These are phyloP conservation scores for Atta cephalotes DNA, from an alignment of 1,140 invertebrate species.

Conservation along the genomic window DNA sequence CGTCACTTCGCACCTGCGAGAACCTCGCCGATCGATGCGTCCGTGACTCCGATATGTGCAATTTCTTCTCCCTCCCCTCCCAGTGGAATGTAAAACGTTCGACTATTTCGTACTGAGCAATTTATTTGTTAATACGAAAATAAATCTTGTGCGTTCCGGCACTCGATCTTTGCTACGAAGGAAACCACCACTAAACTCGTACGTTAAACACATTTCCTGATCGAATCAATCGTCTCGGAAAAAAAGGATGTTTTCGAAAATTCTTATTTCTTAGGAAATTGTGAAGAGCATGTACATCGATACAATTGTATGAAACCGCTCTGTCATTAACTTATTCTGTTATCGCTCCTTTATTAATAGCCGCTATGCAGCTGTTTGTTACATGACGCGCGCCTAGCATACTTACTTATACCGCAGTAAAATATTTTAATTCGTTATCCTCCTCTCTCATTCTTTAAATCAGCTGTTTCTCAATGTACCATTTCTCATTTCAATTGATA, in stretches of 20 bases:
- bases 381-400: not conserved
- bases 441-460: conserved; percentile 6
- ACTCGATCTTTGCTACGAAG: not conserved
- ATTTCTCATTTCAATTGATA: not conserved
- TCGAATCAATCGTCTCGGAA: conserved; percentile 23
- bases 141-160: not conserved
- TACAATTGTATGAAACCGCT: not conserved
- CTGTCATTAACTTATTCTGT: not conserved
- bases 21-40: not conserved
- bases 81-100: conserved; percentile 38
- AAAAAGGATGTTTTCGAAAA: conserved; percentile 1
- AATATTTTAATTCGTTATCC: not conserved
- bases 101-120: conserved; percentile 23
- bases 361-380: not conserved
- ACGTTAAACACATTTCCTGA: not conserved
- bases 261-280: not conserved
- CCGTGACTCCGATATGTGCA: conserved; percentile 24
- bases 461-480: not conserved
- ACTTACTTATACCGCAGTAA: not conserved
- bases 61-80: not conserved
- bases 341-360: not conserved
- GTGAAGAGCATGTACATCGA: not conserved
- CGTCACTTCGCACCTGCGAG: conserved; percentile 6
- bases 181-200: not conserved
- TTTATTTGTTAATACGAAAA: conserved; percentile 42